Conservation (phyloP, 2,888 invertebrate species). For the Drosophila rubida region DNA sequence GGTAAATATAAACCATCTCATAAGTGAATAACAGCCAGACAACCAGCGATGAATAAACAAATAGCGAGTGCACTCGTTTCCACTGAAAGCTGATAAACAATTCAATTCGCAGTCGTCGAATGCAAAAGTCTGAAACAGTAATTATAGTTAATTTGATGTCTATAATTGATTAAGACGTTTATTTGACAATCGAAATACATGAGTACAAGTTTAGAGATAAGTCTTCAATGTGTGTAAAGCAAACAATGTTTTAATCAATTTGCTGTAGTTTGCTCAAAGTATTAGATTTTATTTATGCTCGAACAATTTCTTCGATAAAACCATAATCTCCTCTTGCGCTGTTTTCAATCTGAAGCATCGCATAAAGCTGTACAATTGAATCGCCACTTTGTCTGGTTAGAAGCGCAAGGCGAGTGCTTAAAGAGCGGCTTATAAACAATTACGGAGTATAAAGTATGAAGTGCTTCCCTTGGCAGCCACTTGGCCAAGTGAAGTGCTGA, state of each 20-base stretch:
- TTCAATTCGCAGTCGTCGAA: not conserved
- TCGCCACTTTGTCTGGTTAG: constrained; percentile 8
- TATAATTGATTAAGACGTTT: not conserved
- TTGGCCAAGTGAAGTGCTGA: constrained; percentile 31
- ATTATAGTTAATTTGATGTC: not conserved
- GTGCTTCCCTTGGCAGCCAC: constrained; percentile 29
- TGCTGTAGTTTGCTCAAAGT: no score
- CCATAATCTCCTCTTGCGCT: not conserved
- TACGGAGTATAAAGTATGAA: constrained; percentile 26
- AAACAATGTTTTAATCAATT: not conserved
- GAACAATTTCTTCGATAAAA: not conserved
- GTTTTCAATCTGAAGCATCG: not conserved
- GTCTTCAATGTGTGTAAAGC: not conserved
- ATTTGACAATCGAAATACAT: not conserved
- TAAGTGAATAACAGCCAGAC: constrained; percentile 29
- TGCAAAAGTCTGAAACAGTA: no score
- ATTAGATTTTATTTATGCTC: no score
- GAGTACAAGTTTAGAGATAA: not conserved
- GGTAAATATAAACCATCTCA: constrained; percentile 42
- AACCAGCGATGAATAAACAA: constrained; percentile 25
- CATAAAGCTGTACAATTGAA: not conserved
- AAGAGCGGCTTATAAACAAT: constrained; percentile 45
- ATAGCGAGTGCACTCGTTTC: constrained; percentile 18
- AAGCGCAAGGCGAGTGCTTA: constrained; percentile 30
- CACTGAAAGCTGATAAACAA: constrained; percentile 4